Evolutionary conservation across 2,797 vertebrate species (phyloP), one percentile per base, ranked within the genome.

Genomic region (Peromyscus aztecus): DNA sequence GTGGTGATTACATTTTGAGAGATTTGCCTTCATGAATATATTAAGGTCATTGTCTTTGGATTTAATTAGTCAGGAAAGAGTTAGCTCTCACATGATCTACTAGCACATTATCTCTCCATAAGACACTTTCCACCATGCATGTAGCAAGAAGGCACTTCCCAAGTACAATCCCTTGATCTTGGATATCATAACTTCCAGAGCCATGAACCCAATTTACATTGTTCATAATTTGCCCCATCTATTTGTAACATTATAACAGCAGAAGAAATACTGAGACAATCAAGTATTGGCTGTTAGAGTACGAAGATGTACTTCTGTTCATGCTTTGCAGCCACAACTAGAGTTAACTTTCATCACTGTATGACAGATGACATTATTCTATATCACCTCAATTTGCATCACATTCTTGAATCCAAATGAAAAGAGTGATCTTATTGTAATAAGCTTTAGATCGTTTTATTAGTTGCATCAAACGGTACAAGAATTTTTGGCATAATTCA

Each of bases 401-500:
- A 95, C 46, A 59, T 63, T 81, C 52, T 17, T 93, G 52, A 49
- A 69, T 80, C 49, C 43, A 94, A 55, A 63, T 1, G 14, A 93
- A 84, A 95, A 11, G 55, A 37, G 11, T 71, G 7, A 10, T 81
- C 27, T 59, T 91, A 40, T 71, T 90, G 5, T 59, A 91, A 84
- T 16, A 43, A 81, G 57, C 0, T 93, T 55, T 94, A 37, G 29
- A 84, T 12, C 13, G 61, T 71, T 82, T 84, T 90, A 29, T 77
- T 92, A 27, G 16, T 6, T 77, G 31, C 2, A 77, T 77, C 76
- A 94, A 94, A 94, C 85, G 13, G 75, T 71, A 90, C 76, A 87
- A 93, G 89, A 49, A 4, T 23, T 19, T 95, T 77, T n/a, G 63
- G 5, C n/a, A 80, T 87, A 93, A 88, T 90, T 80, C 88, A 94